Evolutionary conservation across 2,888 invertebrate species (phyloP).

Genomic region (Aporophyla lueneburgensis): DNA sequence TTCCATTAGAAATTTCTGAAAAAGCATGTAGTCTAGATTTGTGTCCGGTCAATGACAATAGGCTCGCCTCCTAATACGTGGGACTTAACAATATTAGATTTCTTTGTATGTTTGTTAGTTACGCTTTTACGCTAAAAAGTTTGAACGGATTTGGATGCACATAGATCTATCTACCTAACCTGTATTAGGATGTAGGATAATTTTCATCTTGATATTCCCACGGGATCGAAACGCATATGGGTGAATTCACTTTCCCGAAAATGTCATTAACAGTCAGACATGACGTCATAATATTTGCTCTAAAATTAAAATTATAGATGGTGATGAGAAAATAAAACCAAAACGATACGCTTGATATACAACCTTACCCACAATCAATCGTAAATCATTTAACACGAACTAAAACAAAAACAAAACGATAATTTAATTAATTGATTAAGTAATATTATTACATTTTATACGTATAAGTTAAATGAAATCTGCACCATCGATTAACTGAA

Average conservation of each 20-base stretch:
- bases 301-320: not conserved
- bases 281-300: not conserved
- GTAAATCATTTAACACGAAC: constrained; percentile 5
- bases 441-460: constrained; percentile 44
- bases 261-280: not conserved
- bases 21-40: too few species aligned
- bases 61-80: too few species aligned
- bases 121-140: too few species aligned
- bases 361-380: not conserved
- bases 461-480: constrained; percentile 32
- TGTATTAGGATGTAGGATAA: too few species aligned
- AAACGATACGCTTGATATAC: not conserved
- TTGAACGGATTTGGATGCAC: too few species aligned
- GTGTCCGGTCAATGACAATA: too few species aligned
- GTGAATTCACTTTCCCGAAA: not conserved
- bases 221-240: too few species aligned
- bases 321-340: not conserved
- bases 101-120: too few species aligned
- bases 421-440: constrained; percentile 40
- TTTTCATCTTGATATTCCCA: too few species aligned
- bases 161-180: too few species aligned
- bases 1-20: too few species aligned
- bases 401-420: constrained; percentile 4
- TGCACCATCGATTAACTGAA: constrained; percentile 38
- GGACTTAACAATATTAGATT: too few species aligned